Base-by-base conservation (phyloP, 2,113 vertebrate species). In the Phocoena sinus region DNA sequence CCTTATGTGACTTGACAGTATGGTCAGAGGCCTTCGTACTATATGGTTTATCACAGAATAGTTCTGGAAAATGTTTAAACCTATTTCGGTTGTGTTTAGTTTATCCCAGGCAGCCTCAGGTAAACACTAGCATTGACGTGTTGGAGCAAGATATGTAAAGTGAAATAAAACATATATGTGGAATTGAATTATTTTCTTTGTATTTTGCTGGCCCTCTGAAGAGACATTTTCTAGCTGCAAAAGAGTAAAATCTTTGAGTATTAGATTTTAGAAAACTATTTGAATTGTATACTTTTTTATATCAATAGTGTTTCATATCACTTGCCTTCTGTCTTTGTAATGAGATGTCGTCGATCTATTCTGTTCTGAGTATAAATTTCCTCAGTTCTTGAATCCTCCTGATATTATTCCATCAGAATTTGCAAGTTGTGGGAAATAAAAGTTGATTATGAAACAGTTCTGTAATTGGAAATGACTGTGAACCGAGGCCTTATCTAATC, bases 331-430 rank as follows among this genome's bases (percentile, higher is more conserved):
- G 38, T 73, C 71, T 94, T 90, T 87, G 14, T 92, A 96, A 92
- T 91, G 65, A 89, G 21, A 28, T 94, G 38, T 70, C 68, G 93
- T 96, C 11, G 62, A 12, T 94, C 63, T 96, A 21, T 85, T 94
- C 53, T 96, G 28, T 81, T 96, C 31, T 36, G 73, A 94, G 20
- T 85, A 68, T 96, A 89, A 85, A 90, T 94, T 91, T 97, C 76
- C 28, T 94, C 71, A 91, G 58, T 96, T 89, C 62, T 84, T 68
- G 74, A 94, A 47, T 96, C 70, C 18, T 91, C 65, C n/a, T 87
- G 58, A 60, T 95, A 73, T 31, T 23, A 33, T 96, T 90, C 31
- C 84, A 56, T 95, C 60, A 90, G 83, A 92, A 84, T 60, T 4
- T 15, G 56, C 0, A 62, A 36, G 56, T 95, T 92, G 38, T 96